Evolutionary conservation across 1,140 invertebrate species (phyloP).

Genomic region (Ctenoplectra terminalis): DNA sequence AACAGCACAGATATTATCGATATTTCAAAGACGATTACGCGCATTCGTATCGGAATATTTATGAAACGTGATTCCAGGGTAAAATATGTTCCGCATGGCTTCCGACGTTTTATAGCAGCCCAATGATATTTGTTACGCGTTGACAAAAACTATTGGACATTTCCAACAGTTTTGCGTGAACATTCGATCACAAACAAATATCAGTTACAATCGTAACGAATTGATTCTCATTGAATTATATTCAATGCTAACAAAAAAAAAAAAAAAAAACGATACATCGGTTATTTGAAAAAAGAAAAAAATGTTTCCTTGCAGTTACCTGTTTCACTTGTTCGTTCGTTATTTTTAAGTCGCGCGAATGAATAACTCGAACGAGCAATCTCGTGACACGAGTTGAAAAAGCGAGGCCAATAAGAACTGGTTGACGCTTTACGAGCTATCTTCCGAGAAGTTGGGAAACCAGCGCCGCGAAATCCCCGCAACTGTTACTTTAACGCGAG

Average conservation of each 20-base stretch:
- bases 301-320: no score
- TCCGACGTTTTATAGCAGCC: neutral
- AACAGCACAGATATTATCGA: conserved; percentile 22
- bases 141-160: no score
- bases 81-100: neutral
- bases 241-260: no score
- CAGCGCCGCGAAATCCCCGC: neutral
- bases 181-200: no score
- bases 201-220: neutral
- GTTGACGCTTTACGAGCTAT: neutral
- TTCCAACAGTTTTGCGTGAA: no score
- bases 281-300: no score
- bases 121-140: no score
- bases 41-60: neutral
- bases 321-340: neutral
- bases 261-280: no score
- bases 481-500: conserved; percentile 14
- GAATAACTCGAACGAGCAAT: neutral
- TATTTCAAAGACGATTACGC: conserved; percentile 14
- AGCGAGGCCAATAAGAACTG: neutral
- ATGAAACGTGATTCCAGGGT: neutral
- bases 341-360: neutral
- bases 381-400: neutral
- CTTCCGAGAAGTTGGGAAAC: conserved; percentile 25
- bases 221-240: neutral